Conservation (phyloP, 1,140 invertebrate species). For the Spodoptera litura region DNA sequence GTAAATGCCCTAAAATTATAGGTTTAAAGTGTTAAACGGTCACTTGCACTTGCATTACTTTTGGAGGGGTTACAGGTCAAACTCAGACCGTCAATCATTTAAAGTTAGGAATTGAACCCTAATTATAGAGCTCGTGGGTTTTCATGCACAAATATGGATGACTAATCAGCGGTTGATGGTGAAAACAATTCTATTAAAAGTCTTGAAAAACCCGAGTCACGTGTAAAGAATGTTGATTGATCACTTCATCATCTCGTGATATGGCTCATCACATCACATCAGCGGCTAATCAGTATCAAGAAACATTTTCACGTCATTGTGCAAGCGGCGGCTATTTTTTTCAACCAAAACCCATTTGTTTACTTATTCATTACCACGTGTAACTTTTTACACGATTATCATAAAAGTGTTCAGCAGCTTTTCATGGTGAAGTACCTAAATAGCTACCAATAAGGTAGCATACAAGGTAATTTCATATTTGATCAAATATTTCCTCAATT, state of each 20-base stretch:
- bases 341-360: no score
- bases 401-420: no score
- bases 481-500: no score
- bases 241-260: conserved; percentile 8
- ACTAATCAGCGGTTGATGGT: conserved; percentile 11
- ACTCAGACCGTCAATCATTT: background rate
- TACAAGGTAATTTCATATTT: no score
- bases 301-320: no score
- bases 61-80: background rate
- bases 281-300: no score
- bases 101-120: background rate
- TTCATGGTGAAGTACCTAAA: no score
- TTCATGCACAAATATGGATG: conserved; percentile 16
- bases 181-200: conserved; percentile 10
- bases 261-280: background rate
- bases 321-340: no score
- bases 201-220: conserved; percentile 19
- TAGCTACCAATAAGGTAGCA: no score
- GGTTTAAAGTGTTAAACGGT: background rate
- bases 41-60: background rate
- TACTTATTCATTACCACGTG: no score
- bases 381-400: no score
- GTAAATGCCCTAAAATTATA: no score
- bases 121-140: background rate
- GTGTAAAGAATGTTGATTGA: conserved; percentile 10